Percentiles rank a stretch among this genome's conserved stretches.
These are phyloP conservation scores for Poecilia latipinna DNA, from an alignment of 2,113 vertebrate genomes.

Conservation along the genomic window DNA sequence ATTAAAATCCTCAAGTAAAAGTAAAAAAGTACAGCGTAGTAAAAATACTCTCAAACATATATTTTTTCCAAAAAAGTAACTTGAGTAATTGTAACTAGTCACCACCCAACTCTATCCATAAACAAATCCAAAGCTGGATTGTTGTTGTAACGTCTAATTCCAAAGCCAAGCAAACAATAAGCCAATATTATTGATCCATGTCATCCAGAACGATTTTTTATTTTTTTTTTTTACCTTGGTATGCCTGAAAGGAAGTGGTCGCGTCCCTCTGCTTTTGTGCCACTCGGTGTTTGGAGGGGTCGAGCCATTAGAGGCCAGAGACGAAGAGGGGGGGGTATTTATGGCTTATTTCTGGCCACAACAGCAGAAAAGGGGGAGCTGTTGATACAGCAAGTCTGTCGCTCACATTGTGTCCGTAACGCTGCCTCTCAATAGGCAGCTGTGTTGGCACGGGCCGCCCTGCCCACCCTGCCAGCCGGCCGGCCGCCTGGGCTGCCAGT, in stretches of 20 bases:
- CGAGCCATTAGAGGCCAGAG: conserved; percentile 64
- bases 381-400: conserved; percentile 92
- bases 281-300: conserved; percentile 68
- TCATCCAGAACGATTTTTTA: conserved; percentile 10
- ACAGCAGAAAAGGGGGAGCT: conserved; percentile 84
- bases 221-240: conserved; percentile 57
- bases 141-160: conserved; percentile 24
- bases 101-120: neutral
- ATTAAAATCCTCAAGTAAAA: too few relatives aligned
- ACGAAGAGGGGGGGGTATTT: conserved; percentile 81
- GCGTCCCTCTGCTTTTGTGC: conserved; percentile 57
- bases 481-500: conserved; percentile 55
- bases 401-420: conserved; percentile 82
- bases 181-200: neutral
- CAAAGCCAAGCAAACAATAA: conserved; percentile 14
- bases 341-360: conserved; percentile 85
- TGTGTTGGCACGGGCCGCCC: conserved; percentile 76
- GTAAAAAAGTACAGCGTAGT: too few relatives aligned
- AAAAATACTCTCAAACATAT: too few relatives aligned
- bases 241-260: conserved; percentile 60
- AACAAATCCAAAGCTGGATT: conserved; percentile 34
- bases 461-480: conserved; percentile 14
- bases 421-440: conserved; percentile 84
- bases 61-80: too few relatives aligned
- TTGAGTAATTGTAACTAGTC: too few relatives aligned